phyloP scores from a whole-genome alignment of 2,797 vertebrate genomes.

The Falco columbarius region DNA sequence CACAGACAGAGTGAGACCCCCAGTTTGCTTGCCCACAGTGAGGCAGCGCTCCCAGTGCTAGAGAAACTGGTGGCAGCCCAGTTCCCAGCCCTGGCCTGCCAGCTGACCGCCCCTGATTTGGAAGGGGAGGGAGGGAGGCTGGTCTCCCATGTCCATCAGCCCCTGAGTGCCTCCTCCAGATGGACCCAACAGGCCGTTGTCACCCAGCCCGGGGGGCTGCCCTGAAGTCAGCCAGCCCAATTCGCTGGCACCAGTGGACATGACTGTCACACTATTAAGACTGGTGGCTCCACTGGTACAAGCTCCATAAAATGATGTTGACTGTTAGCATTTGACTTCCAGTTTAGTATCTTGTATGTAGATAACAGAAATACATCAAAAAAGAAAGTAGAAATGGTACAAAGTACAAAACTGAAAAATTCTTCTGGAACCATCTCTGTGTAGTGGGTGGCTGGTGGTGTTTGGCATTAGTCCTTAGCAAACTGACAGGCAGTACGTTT shows the following conservation, averaged over 20 bases:
- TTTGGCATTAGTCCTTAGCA: too few relatives aligned
- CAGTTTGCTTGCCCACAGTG: neutral
- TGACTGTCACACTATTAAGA: neutral
- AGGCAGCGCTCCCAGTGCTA: neutral
- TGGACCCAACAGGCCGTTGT: fast-evolving
- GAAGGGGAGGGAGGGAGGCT: neutral
- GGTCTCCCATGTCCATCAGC: neutral
- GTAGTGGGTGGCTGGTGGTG: neutral
- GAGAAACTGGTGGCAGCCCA: neutral
- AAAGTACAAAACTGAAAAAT: neutral
- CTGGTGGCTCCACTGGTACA: neutral
- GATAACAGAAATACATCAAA: neutral
- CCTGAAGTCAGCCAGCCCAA: neutral
- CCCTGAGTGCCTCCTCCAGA: too few relatives aligned
- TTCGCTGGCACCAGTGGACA: neutral
- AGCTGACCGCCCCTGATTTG: neutral
- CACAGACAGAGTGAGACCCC: fast-evolving
- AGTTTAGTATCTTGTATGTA: neutral
- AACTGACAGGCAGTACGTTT: too few relatives aligned
- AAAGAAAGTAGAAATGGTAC: neutral
- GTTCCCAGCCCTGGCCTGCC: neutral
- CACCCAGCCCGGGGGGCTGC: neutral
- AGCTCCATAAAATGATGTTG: neutral
- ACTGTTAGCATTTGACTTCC: neutral
- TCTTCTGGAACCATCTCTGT: neutral